Evolutionary conservation across 2,113 vertebrate species (phyloP).

Genomic region (Pyxicephalus adspersus): DNA sequence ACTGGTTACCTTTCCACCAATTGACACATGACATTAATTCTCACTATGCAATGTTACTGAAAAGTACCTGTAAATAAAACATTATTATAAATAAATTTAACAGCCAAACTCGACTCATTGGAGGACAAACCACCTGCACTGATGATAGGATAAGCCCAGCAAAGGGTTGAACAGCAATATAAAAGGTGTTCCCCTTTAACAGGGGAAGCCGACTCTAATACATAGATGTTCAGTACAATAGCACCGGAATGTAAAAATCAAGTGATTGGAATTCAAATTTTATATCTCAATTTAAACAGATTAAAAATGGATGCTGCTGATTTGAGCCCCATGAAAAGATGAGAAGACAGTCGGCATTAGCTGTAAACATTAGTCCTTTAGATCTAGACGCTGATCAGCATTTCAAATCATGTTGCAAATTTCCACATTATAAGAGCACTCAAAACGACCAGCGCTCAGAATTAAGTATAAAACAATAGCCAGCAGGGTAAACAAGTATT

Average conservation of each 20-base stretch:
- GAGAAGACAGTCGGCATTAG: conserved; percentile 4
- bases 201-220: background rate
- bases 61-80: too few relatives aligned
- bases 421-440: conserved; percentile 42
- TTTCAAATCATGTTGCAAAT: conserved; percentile 46
- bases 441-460: conserved; percentile 19
- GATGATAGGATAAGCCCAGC: too few relatives aligned
- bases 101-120: too few relatives aligned
- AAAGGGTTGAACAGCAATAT: background rate
- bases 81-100: too few relatives aligned
- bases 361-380: conserved; percentile 24
- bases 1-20: too few relatives aligned
- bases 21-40: too few relatives aligned
- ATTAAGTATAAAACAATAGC: conserved; percentile 53
- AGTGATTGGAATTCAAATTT: background rate
- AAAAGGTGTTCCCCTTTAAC: background rate
- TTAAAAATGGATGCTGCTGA: background rate
- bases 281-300: background rate
- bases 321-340: conserved; percentile 9
- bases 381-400: conserved; percentile 49
- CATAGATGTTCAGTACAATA: background rate
- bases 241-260: background rate
- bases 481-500: conserved; percentile 57
- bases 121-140: too few relatives aligned
- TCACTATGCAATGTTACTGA: too few relatives aligned